Conservation (phyloP, 2,888 invertebrate species). For the Drosophila paramelanica region DNA sequence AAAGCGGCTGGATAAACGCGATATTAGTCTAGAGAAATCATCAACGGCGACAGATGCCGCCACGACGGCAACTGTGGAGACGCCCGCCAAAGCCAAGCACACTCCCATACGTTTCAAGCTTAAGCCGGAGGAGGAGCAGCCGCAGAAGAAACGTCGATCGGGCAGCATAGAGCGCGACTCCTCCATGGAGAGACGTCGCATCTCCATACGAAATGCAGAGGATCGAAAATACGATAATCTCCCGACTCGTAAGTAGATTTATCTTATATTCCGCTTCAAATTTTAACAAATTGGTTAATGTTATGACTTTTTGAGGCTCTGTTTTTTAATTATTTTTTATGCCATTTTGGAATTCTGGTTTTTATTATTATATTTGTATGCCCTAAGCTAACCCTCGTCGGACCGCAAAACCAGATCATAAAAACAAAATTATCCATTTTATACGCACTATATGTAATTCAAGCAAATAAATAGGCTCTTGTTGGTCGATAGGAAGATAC, state of each 20-base stretch:
- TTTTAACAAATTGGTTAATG: not conserved
- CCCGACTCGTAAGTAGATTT: conserved; percentile 86
- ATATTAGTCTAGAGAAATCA: conserved; percentile 37
- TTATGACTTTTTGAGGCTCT: not conserved
- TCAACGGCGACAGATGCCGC: conserved; percentile 14
- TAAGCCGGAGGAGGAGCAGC: conserved; percentile 62
- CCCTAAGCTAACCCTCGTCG: not conserved
- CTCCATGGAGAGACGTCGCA: conserved; percentile 75
- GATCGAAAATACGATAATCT: conserved; percentile 87
- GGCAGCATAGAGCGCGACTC: conserved; percentile 60
- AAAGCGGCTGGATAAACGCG: conserved; percentile 44
- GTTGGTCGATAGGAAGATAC: not conserved
- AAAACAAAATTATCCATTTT: not conserved
- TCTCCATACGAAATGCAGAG: conserved; percentile 86
- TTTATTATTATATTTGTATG: not conserved
- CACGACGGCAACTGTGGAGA: conserved; percentile 4
- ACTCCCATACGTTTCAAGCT: conserved; percentile 84
- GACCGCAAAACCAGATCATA: not conserved
- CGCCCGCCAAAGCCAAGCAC: conserved; percentile 77
- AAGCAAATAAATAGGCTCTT: not conserved
- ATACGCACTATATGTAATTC: not conserved
- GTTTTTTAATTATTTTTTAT: not conserved
- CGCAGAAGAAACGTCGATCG: conserved; percentile 52
- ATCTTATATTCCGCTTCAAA: not conserved
- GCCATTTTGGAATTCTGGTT: not conserved